Conservation (phyloP, 1,140 invertebrate species). For the Phymorhynchus buccinoides region DNA sequence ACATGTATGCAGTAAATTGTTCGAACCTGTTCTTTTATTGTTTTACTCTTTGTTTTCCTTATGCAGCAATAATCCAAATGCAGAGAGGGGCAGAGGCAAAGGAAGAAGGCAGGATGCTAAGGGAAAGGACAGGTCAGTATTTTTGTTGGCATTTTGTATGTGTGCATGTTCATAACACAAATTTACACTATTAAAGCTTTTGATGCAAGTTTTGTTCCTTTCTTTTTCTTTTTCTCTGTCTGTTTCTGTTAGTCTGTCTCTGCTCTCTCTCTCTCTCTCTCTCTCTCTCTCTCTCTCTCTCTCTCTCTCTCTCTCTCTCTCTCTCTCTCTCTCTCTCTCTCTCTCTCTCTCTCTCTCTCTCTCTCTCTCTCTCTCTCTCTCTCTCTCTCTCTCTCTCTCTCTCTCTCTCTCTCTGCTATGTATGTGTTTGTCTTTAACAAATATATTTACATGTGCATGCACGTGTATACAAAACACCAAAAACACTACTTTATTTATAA, state of each 20-base stretch:
- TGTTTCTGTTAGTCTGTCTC: neutral
- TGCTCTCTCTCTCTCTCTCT: too few species aligned
- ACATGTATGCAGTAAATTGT: neutral
- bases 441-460: neutral
- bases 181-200: too few species aligned
- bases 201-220: neutral
- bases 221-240: neutral
- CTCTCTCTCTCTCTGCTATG: neutral
- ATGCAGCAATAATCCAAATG: slow-evolving; percentile 64
- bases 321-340: too few species aligned
- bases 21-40: neutral
- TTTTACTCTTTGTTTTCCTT: slow-evolving; percentile 13
- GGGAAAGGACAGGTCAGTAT: slow-evolving; percentile 60
- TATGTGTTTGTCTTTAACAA: neutral
- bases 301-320: too few species aligned
- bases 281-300: too few species aligned
- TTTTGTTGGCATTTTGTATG: too few species aligned
- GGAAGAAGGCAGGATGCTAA: slow-evolving; percentile 57
- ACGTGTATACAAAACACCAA: too few species aligned
- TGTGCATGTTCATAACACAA: too few species aligned
- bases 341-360: too few species aligned
- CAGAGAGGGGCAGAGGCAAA: slow-evolving; percentile 64
- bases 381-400: too few species aligned
- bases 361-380: too few species aligned
- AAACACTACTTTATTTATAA: too few species aligned